These are phyloP conservation scores for Sebastes diaconus DNA, from an alignment of 2,797 vertebrate genomes.

Conservation along the genomic window DNA sequence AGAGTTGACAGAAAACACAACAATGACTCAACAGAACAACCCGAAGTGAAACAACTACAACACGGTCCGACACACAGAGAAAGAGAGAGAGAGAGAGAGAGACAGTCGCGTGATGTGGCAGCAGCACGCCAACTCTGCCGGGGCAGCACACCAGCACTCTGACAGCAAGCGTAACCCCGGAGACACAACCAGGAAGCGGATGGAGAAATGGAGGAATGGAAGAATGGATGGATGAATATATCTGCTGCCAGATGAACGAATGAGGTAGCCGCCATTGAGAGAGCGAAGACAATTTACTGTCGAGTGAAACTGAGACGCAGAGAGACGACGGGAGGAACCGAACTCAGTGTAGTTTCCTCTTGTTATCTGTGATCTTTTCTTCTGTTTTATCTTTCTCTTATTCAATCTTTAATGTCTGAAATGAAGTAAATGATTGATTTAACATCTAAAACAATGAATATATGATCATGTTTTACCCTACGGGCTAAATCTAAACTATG, in stretches of 20 bases:
- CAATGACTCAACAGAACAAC: slow-evolving; percentile 2
- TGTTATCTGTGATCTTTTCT: neutral
- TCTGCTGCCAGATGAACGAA: neutral
- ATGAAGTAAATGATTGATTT: neutral
- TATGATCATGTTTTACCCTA: neutral
- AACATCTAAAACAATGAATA: neutral
- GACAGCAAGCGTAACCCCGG: slow-evolving; percentile 54
- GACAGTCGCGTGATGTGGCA: neutral
- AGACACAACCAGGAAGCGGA: slow-evolving; percentile 70
- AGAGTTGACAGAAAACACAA: neutral
- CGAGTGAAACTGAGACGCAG: slow-evolving; percentile 36
- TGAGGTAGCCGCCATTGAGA: neutral
- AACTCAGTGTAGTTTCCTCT: neutral
- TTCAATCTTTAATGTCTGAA: neutral
- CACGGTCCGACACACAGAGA: neutral
- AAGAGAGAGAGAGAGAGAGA: neutral
- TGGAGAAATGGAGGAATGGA: slow-evolving; percentile 17
- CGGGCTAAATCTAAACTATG: neutral
- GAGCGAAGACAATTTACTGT: slow-evolving; percentile 11
- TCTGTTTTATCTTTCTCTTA: neutral
- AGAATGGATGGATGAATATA: neutral
- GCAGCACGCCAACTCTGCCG: slow-evolving; percentile 28
- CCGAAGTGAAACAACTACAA: neutral
- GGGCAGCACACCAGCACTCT: slow-evolving; percentile 14
- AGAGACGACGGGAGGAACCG: slow-evolving; percentile 40